These are phyloP conservation scores for Diuraphis noxia DNA, from an alignment of 1,140 invertebrate genomes.

Conservation along the genomic window DNA sequence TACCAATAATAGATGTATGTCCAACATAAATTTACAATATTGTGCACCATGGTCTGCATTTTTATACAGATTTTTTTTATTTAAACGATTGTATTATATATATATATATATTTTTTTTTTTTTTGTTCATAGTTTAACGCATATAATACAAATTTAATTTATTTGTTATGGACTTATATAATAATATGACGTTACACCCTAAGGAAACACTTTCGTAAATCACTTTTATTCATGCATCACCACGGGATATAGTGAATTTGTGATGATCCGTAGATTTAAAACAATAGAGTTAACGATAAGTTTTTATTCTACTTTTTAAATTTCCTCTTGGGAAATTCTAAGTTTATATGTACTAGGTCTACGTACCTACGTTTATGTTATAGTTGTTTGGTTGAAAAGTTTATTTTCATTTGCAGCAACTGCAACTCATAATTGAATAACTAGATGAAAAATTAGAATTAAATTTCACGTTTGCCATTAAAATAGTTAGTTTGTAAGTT, in stretches of 20 bases:
- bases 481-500: background rate
- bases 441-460: background rate
- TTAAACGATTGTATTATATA: background rate
- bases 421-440: conserved; percentile 9
- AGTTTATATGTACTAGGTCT: background rate
- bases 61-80: background rate
- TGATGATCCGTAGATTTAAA: background rate
- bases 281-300: conserved; percentile 7
- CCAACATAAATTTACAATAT: too few relatives aligned
- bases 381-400: background rate
- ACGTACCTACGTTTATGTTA: background rate
- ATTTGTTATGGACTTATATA: background rate
- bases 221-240: background rate
- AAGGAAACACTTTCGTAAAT: background rate
- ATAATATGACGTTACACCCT: background rate
- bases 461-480: background rate
- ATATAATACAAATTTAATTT: background rate
- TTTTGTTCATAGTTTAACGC: background rate
- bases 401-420: background rate
- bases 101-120: background rate
- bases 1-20: too few relatives aligned
- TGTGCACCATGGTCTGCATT: too few relatives aligned
- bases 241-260: background rate
- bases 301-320: conserved; percentile 1
- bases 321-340: background rate